Base-by-base conservation (phyloP, 2,113 vertebrate genomes). In the Odocoileus virginianus region DNA sequence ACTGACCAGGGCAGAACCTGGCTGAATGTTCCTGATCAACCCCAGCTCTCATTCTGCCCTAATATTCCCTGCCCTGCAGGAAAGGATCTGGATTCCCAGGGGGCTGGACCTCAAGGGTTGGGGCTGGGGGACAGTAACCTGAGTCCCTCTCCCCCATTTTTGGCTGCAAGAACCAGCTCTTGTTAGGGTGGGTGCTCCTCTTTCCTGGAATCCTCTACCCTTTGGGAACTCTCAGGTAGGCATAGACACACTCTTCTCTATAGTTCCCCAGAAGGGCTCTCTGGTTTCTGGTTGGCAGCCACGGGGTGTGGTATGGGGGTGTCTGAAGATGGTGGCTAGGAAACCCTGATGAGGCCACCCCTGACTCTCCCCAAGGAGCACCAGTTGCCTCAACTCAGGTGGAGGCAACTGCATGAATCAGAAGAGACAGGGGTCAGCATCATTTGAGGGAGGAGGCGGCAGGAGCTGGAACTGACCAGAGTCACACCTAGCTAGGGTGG, bases 371-470 rank as follows among this genome's bases (percentile, higher is more conserved):
- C 27, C 36, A 23, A 12, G 30, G 86, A 79, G 47, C 27, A 36
- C 16, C 21, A 74, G 76, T 11, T 58, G 25, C 40, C 33, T 84
- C 14, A 12, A 7, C 83, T 91, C 5, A 1, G 40, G 52, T 47
- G 57, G 16, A 52, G 82, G 81, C 27, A 28, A 11, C 25, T 25
- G 5, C 12, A 2, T 25, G 67, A 76, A 5, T 74, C 28, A 4
- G 28, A 50, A 45, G 86, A 91, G 27, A 23, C 1, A 25, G 28
- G n/a, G 60, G 11, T 23, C 17, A 4, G 16, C 13, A 28, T 17
- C 0, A 5, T n/a, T 23, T 45, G 27, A 33, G 12, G 28, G 4
- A 60, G 43, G 36, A 50, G 40, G 28, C 0, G 0, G 33, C n/a
- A 47, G 27, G 54, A 60, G 21, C 36, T 50, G 40, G 50, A 36